Conservation (phyloP, 2,888 invertebrate genomes). For the Eumacrocentrus americanus region DNA sequence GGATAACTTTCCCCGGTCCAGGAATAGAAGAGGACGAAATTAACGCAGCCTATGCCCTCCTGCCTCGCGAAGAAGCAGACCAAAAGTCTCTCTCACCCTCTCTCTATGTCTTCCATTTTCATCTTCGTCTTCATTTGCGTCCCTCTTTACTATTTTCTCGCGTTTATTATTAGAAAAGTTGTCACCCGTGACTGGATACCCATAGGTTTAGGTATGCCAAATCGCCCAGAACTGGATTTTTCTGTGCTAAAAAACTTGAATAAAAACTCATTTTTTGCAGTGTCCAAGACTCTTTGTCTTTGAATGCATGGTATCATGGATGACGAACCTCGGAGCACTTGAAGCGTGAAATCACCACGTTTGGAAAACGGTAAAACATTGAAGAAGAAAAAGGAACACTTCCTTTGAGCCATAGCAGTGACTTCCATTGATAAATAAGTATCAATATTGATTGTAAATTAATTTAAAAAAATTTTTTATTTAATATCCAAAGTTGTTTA, state of each 20-base stretch:
- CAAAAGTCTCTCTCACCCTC: conserved; percentile 12
- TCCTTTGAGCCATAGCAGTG: conserved; percentile 21
- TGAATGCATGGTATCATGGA: not conserved
- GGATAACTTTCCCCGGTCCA: conserved; percentile 37
- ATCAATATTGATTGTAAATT: too few relatives aligned
- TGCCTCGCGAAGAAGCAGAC: conserved; percentile 26
- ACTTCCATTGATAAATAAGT: too few relatives aligned
- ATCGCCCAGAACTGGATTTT: too few relatives aligned
- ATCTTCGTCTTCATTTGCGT: conserved; percentile 41
- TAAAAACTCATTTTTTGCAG: not conserved
- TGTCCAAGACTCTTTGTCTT: not conserved
- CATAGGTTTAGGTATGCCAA: too few relatives aligned
- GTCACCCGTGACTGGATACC: conserved; percentile 22
- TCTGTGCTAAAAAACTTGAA: not conserved
- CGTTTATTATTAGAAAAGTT: conserved; percentile 37
- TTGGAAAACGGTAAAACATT: conserved; percentile 39
- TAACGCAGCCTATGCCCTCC: conserved; percentile 43
- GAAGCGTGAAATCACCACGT: conserved; percentile 43
- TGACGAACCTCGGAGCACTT: conserved; percentile 36
- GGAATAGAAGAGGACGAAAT: conserved; percentile 46
- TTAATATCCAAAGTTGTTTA: conserved; percentile 8
- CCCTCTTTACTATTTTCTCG: conserved; percentile 44
- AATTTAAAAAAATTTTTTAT: too few relatives aligned
- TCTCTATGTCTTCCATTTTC: conserved; percentile 14
- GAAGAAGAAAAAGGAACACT: conserved; percentile 9